A percentile compares a stretch with the other conserved stretches of the same genome.
phyloP scores from a whole-genome alignment of 1,140 invertebrate genomes.

The Nasonia vitripennis region DNA sequence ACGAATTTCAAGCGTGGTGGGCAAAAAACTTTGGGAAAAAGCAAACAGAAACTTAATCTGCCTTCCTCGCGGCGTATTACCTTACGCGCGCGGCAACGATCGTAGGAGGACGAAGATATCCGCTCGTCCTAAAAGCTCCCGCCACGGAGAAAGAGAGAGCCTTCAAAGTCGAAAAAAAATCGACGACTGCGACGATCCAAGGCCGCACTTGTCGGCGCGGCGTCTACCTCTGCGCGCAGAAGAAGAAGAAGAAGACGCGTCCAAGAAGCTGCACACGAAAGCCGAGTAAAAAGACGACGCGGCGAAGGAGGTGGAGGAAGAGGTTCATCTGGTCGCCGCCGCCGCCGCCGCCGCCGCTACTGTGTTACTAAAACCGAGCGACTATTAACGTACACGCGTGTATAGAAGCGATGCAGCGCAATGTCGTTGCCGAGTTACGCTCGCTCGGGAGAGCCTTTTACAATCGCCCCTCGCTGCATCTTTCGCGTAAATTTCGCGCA shows the following conservation, averaged over 20 bases:
- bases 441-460: neutral
- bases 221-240: too few relatives aligned
- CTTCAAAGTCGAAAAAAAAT: neutral
- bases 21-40: neutral
- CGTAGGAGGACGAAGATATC: neutral
- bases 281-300: too few relatives aligned
- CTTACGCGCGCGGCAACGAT: neutral
- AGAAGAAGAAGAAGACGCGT: too few relatives aligned
- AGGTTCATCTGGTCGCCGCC: too few relatives aligned
- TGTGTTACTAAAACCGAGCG: neutral
- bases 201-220: neutral
- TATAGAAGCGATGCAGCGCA: neutral
- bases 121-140: neutral
- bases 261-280: too few relatives aligned
- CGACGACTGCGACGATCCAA: neutral
- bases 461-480: neutral
- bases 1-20: too few relatives aligned
- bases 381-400: neutral
- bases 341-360: neutral
- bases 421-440: constrained; percentile 3
- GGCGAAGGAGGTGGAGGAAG: too few relatives aligned
- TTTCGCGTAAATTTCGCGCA: neutral
- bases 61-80: neutral
- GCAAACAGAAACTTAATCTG: neutral
- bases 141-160: too few relatives aligned